These are phyloP conservation scores for Anthopleura xanthogrammica DNA, from an alignment of 92 coral and sea anemone species.

Conservation along the genomic window DNA sequence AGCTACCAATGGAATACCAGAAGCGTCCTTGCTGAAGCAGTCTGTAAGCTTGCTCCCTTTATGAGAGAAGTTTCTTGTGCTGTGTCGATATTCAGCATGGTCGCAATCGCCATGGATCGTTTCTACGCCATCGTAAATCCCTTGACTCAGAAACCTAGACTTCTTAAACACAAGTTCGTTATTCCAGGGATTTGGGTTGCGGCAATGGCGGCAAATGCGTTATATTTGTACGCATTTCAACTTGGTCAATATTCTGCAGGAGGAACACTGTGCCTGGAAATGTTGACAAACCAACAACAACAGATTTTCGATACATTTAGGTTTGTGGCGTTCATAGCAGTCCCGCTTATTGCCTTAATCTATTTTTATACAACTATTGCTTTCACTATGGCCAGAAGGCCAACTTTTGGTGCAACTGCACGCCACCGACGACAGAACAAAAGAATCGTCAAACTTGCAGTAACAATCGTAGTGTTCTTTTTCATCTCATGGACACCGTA, in stretches of 20 bases:
- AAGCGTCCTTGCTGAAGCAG: not conserved
- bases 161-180: not conserved
- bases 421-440: constrained; percentile 17
- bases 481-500: constrained; percentile 31
- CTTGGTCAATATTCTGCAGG: not conserved
- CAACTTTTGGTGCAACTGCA: constrained; percentile 13
- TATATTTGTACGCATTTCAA: constrained; percentile 10
- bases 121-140: constrained; percentile 30
- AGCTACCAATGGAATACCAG: constrained; percentile 7
- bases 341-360: not conserved
- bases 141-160: not conserved
- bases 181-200: constrained; percentile 23
- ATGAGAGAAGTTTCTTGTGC: constrained; percentile 27
- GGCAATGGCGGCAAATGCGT: constrained; percentile 1
- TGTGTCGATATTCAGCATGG: constrained; percentile 26
- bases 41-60: constrained; percentile 24
- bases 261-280: not conserved
- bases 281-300: not conserved
- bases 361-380: constrained; percentile 11
- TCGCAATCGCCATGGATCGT: constrained; percentile 26
- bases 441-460: constrained; percentile 6
- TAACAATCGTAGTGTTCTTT: constrained; percentile 4
- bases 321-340: constrained; percentile 22
- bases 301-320: constrained; percentile 6
- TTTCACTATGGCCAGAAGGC: constrained; percentile 4